A percentile compares a stretch with the other conserved stretches of the same genome.
Evolutionary conservation across 2,888 invertebrate species (phyloP).

Genomic region (Leucozona laternaria): DNA sequence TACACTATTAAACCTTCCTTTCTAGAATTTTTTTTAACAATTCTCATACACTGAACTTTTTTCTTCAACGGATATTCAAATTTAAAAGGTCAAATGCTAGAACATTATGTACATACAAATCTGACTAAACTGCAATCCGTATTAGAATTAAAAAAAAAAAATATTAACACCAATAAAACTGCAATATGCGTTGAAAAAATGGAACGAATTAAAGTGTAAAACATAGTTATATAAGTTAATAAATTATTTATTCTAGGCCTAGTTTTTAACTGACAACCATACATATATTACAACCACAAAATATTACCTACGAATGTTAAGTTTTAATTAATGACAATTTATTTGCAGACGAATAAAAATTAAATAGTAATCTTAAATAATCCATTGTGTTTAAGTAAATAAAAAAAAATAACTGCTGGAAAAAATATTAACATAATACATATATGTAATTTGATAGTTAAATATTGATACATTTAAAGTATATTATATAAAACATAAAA

Average conservation of each 20-base stretch:
- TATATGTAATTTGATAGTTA: slow-evolving; percentile 43
- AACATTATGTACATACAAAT: slow-evolving; percentile 55
- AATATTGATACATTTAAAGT: slow-evolving; percentile 62
- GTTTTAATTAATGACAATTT: slow-evolving; percentile 70
- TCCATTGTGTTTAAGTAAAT: slow-evolving; percentile 64
- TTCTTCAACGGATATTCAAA: slow-evolving; percentile 7
- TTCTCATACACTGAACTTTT: slow-evolving; percentile 8
- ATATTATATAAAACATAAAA: slow-evolving; percentile 69
- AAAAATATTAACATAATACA: slow-evolving; percentile 55
- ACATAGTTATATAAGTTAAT: slow-evolving; percentile 60
- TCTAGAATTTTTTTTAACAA: neutral
- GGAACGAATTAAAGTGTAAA: slow-evolving; percentile 70
- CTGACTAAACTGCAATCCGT: slow-evolving; percentile 11
- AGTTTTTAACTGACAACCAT: slow-evolving; percentile 52
- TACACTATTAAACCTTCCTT: slow-evolving; percentile 5
- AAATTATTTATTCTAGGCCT: slow-evolving; percentile 67
- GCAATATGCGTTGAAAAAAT: slow-evolving; percentile 32
- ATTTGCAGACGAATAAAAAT: slow-evolving; percentile 56
- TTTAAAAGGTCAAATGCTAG: neutral
- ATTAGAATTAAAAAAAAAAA: slow-evolving; percentile 6
- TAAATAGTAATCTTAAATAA: slow-evolving; percentile 42
- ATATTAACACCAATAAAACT: slow-evolving; percentile 20
- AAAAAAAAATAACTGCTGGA: slow-evolving; percentile 66
- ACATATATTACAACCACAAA: slow-evolving; percentile 53
- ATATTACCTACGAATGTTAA: slow-evolving; percentile 72